These are phyloP conservation scores for Spheniscus humboldti DNA, from an alignment of 2,797 vertebrate species.

Conservation along the genomic window DNA sequence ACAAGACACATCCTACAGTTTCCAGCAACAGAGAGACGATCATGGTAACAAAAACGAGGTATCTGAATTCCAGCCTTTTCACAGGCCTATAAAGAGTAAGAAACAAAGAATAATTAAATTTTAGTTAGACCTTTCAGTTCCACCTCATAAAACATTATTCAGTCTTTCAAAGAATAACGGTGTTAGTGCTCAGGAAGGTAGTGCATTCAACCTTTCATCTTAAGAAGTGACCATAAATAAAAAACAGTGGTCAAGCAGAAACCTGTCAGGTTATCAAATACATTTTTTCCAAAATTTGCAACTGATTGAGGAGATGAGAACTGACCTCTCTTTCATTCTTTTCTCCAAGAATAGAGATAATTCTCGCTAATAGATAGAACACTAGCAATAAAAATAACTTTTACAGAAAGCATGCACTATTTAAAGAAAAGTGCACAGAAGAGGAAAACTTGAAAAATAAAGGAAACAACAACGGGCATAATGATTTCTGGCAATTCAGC, in stretches of 20 bases:
- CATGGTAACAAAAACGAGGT: conserved; percentile 97
- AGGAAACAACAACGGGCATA: neutral
- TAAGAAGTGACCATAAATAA: neutral
- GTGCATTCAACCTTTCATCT: neutral
- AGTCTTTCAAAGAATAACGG: neutral
- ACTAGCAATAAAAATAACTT: neutral
- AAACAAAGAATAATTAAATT: neutral
- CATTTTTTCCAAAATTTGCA: neutral
- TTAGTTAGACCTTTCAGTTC: neutral
- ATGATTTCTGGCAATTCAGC: neutral
- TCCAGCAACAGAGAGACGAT: conserved; percentile 94
- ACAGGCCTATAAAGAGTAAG: conserved; percentile 79
- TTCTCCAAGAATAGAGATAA: neutral
- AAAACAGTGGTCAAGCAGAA: neutral
- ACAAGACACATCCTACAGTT: conserved; percentile 99
- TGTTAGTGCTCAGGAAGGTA: neutral
- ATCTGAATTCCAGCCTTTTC: conserved; percentile 94
- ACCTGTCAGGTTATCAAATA: neutral
- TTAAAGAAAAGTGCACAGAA: neutral
- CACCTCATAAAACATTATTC: neutral
- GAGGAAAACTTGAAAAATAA: neutral
- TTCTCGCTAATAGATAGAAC: neutral
- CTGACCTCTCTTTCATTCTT: neutral
- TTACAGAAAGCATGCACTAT: neutral
- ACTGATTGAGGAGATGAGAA: neutral